A percentile compares a stretch with the other conserved stretches of the same genome.
Evolutionary conservation across 1,140 invertebrate species (phyloP).

Genomic region (Araneus ventricosus): DNA sequence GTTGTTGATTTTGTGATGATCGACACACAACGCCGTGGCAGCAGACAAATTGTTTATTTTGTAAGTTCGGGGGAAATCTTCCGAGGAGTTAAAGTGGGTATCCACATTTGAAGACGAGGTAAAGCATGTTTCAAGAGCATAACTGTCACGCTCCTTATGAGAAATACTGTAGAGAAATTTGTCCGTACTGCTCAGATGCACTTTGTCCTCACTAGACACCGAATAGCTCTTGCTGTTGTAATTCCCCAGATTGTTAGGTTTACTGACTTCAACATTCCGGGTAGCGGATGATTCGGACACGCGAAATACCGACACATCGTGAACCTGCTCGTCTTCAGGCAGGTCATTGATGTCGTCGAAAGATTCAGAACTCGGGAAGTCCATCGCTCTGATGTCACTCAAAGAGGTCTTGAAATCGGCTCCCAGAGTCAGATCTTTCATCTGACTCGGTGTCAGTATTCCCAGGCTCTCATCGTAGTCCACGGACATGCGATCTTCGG

Average conservation of each 20-base stretch:
- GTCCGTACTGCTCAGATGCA: constrained; percentile 17
- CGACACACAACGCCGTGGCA: neutral
- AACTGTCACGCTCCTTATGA: constrained; percentile 8
- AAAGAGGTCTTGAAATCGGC: constrained; percentile 45
- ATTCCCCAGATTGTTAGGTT: constrained; percentile 8
- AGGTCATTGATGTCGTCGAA: constrained; percentile 76
- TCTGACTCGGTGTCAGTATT: constrained; percentile 91
- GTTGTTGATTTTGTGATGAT: constrained; percentile 1
- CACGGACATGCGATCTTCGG: constrained; percentile 72
- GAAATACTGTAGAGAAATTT: constrained; percentile 66
- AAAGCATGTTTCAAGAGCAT: neutral
- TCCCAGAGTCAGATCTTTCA: constrained; percentile 84
- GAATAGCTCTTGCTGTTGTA: constrained; percentile 14
- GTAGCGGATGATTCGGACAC: constrained; percentile 34
- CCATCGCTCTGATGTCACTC: constrained; percentile 52
- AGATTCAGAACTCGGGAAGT: constrained; percentile 74
- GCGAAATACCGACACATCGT: constrained; percentile 57
- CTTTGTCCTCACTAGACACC: neutral
- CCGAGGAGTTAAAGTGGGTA: neutral
- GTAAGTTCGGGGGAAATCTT: neutral
- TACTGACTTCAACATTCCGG: constrained; percentile 33
- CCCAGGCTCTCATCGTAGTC: constrained; percentile 89
- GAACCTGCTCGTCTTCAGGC: constrained; percentile 74
- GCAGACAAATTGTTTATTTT: constrained; percentile 40
- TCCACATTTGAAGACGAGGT: neutral